A percentile compares a stretch with the other conserved stretches of the same genome.
These are phyloP conservation scores for Leistus spinibarbis DNA, from an alignment of 2,888 invertebrate species.

Conservation along the genomic window DNA sequence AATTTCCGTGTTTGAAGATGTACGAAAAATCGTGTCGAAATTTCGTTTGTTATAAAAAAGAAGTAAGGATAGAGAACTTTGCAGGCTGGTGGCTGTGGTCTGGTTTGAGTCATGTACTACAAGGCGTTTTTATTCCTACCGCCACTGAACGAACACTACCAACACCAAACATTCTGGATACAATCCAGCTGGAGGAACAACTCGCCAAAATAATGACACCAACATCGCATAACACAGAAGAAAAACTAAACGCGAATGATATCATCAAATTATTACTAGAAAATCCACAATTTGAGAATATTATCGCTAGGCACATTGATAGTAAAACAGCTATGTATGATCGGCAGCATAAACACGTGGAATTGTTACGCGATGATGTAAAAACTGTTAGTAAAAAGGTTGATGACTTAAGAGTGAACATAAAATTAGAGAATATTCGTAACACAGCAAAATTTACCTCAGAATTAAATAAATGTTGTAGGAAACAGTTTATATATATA, in stretches of 20 bases:
- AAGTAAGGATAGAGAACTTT: conserved; percentile 44
- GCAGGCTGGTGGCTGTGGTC: conserved; percentile 54
- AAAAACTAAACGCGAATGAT: conserved; percentile 50
- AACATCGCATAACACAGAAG: conserved; percentile 44
- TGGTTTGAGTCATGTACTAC: conserved; percentile 45
- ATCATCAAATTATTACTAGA: conserved; percentile 53
- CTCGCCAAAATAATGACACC: conserved; percentile 49
- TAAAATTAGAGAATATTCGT: conserved; percentile 10
- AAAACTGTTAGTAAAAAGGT: conserved; percentile 38
- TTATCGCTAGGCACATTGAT: conserved; percentile 44
- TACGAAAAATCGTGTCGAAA: conserved; percentile 5
- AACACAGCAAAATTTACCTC: conserved; percentile 41
- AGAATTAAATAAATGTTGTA: conserved; percentile 51
- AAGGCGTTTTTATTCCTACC: conserved; percentile 27
- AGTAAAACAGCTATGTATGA: not conserved
- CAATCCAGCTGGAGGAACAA: conserved; percentile 44
- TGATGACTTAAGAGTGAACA: conserved; percentile 50
- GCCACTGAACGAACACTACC: conserved; percentile 51
- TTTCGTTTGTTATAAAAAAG: not conserved
- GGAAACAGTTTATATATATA: conserved; percentile 49
- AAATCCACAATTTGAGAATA: conserved; percentile 48
- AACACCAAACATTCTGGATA: conserved; percentile 49
- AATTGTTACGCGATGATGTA: conserved; percentile 15
- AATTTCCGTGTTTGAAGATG: not conserved
- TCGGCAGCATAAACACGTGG: conserved; percentile 6